Conservation (phyloP, 2,113 vertebrate species). For the Rhagologus leucostigma region DNA sequence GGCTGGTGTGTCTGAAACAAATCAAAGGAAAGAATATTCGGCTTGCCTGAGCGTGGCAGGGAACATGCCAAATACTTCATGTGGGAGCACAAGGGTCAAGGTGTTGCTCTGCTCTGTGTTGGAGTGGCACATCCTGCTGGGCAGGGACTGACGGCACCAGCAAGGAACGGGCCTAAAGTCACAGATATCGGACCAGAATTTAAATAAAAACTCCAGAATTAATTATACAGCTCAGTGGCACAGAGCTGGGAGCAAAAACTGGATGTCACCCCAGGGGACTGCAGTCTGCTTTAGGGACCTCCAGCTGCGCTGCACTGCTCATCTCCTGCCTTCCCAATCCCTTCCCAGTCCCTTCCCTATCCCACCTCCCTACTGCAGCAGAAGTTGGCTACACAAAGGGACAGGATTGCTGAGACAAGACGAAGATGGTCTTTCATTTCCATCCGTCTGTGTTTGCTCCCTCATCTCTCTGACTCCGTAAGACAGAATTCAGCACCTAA, state of each 20-base stretch:
- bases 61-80: not conserved
- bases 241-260: not conserved
- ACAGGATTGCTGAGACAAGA: not conserved
- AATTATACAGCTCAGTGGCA: not conserved
- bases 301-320: not conserved
- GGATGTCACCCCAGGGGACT: not conserved
- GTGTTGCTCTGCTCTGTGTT: not conserved
- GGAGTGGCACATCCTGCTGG: not conserved
- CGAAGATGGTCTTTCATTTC: not conserved
- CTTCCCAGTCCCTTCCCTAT: not conserved
- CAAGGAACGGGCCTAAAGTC: not conserved
- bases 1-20: not conserved
- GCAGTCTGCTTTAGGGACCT: not conserved
- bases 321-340: not conserved
- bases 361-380: not conserved
- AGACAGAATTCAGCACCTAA: not conserved
- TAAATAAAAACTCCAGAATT: not conserved
- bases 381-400: not conserved
- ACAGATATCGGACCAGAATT: not conserved
- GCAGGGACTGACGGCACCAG: not conserved
- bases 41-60: rapidly evolving
- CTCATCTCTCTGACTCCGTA: not conserved
- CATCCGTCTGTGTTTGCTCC: not conserved
- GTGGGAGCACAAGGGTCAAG: not conserved
- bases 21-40: not conserved